Evolutionary conservation across 2,888 invertebrate species (phyloP).

Genomic region (Acanthosepion pharaonis): DNA sequence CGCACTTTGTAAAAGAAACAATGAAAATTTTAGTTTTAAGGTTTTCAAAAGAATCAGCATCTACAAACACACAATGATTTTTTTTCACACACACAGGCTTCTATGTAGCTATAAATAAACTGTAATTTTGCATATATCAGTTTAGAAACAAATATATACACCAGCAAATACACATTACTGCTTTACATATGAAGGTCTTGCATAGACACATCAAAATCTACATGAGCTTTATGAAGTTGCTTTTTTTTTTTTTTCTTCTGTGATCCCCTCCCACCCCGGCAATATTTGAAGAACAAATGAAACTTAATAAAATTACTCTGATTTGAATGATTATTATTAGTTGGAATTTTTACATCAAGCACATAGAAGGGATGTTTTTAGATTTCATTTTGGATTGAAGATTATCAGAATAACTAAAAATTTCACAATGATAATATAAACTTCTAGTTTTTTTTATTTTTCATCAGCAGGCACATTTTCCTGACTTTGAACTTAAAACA

Average conservation of each 20-base stretch:
- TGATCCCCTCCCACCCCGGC: not conserved
- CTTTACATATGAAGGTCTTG: constrained; percentile 6
- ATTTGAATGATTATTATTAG: not conserved
- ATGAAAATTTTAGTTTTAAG: not conserved
- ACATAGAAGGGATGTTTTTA: too few species aligned
- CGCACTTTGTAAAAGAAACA: not conserved
- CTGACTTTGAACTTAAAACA: not conserved
- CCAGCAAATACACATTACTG: not conserved
- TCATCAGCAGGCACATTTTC: too few species aligned
- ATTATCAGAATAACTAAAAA: not conserved
- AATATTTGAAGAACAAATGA: not conserved
- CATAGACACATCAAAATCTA: not conserved
- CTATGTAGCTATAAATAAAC: not conserved
- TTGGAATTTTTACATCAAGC: too few species aligned
- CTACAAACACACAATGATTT: not conserved
- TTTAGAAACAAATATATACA: not conserved
- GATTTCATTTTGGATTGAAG: not conserved
- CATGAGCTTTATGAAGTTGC: not conserved
- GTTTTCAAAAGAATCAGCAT: not conserved
- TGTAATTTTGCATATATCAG: not conserved
- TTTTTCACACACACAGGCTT: not conserved
- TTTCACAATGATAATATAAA: not conserved
- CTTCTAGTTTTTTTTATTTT: too few species aligned
- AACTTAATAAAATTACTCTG: not conserved
- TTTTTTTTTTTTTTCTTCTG: too few species aligned